Conservation (phyloP, 2,113 vertebrate genomes). For the Phylloscopus whistleri region DNA sequence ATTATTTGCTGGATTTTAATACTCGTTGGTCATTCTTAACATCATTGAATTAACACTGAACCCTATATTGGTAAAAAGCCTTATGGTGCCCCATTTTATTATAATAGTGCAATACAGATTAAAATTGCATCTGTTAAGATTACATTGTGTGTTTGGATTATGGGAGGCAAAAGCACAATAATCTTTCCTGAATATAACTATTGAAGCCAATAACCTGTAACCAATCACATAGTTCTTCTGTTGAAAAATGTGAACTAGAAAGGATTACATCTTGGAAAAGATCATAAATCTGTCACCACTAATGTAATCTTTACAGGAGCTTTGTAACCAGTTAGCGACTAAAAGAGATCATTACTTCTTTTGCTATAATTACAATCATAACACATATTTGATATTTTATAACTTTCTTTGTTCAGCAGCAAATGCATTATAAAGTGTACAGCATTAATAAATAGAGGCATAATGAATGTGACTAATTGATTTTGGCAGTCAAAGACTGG, state of each 20-base stretch:
- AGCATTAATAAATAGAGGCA: conserved; percentile 83
- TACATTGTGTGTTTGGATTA: conserved; percentile 69
- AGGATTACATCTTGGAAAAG: conserved; percentile 71
- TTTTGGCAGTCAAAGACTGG: conserved; percentile 82
- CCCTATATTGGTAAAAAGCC: conserved; percentile 63
- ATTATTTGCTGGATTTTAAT: conserved; percentile 70
- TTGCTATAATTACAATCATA: conserved; percentile 73
- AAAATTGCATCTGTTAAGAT: conserved; percentile 74
- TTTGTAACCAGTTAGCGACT: conserved; percentile 71
- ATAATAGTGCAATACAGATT: conserved; percentile 62
- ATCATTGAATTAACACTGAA: conserved; percentile 58
- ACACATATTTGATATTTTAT: conserved; percentile 75
- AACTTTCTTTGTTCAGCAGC: conserved; percentile 78
- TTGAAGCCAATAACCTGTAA: conserved; percentile 76
- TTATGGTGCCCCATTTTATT: conserved; percentile 66
- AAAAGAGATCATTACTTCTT: conserved; percentile 71
- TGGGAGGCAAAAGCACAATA: conserved; percentile 63
- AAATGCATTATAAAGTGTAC: conserved; percentile 73
- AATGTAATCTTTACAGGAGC: conserved; percentile 71
- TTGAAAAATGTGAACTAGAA: conserved; percentile 68
- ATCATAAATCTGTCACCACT: conserved; percentile 74
- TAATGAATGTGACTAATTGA: conserved; percentile 87
- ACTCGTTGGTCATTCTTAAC: conserved; percentile 58
- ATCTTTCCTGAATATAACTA: conserved; percentile 59
- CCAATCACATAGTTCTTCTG: conserved; percentile 65